Evolutionary conservation across 53 echinoderm and acorn worm genomes (phyloP).

Genomic region (Luidia sarsii): DNA sequence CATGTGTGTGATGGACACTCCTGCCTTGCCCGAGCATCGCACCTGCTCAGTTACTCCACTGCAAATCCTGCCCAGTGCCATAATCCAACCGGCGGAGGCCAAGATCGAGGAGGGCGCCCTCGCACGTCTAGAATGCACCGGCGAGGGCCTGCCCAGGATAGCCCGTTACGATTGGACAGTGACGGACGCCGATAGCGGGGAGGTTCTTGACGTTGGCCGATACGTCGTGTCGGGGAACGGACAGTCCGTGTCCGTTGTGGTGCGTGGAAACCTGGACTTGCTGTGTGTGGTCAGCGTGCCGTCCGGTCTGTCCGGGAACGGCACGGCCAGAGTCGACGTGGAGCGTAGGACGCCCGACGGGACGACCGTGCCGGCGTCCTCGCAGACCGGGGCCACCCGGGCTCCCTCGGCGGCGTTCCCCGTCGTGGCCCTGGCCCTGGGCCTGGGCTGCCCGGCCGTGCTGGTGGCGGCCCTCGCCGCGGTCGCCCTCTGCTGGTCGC

Average conservation of each 20-base stretch:
- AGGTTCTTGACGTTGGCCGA: not conserved
- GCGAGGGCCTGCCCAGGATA: conserved; percentile 29
- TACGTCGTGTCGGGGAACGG: conserved; percentile 18
- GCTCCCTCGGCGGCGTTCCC: not conserved
- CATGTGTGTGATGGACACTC: conserved; percentile 34
- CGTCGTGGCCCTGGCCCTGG: not conserved
- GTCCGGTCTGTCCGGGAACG: conserved; percentile 45
- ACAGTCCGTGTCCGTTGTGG: not conserved
- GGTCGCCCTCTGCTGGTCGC: not conserved
- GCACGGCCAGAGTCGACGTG: conserved; percentile 4
- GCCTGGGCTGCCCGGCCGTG: not conserved
- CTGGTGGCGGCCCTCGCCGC: not conserved
- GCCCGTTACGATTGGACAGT: conserved; percentile 24
- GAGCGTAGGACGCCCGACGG: too few species aligned
- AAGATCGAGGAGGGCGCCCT: conserved; percentile 10
- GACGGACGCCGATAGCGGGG: not conserved
- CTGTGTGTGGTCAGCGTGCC: conserved; percentile 38
- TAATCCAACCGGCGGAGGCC: not conserved
- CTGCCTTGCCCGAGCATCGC: conserved; percentile 15
- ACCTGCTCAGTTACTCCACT: conserved; percentile 36
- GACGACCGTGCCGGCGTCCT: too few species aligned
- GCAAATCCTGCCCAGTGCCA: conserved; percentile 19
- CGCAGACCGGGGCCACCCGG: not conserved
- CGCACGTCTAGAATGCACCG: not conserved
- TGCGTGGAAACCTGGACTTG: not conserved